These are phyloP conservation scores for Beroe forskalii DNA, from an alignment of 37 sponge, comb jelly and placozoan species.

Conservation along the genomic window DNA sequence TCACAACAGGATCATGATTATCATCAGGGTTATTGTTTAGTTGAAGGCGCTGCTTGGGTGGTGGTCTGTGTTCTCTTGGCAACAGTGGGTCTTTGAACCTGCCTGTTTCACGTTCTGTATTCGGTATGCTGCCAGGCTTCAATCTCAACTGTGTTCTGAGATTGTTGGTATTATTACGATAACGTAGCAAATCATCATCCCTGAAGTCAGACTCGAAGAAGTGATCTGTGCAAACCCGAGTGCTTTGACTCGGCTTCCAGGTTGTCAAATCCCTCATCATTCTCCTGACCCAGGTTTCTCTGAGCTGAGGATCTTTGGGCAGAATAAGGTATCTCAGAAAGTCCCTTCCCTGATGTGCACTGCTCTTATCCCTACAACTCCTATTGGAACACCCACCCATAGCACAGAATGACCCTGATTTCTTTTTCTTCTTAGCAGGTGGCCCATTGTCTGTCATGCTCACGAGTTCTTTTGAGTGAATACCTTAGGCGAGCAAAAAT, in stretches of 20 bases:
- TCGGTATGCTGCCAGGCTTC: not conserved
- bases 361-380: not conserved
- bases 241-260: not conserved
- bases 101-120: not conserved
- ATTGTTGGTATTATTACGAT: not conserved
- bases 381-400: not conserved
- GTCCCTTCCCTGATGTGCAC: not conserved
- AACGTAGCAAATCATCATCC: not conserved
- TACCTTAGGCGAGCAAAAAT: no score
- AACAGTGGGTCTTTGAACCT: not conserved
- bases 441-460: no score
- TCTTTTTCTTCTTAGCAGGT: no score
- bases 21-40: no score
- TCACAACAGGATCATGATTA: no score
- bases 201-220: not conserved
- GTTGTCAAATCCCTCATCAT: not conserved
- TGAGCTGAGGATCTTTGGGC: not conserved
- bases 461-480: no score
- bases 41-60: no score
- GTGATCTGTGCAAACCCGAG: not conserved
- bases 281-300: not conserved
- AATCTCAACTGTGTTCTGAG: not conserved
- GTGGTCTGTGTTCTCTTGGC: not conserved
- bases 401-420: no score
- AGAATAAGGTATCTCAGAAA: not conserved